phyloP scores from a whole-genome alignment of 2,888 invertebrate species.

The Nipponacmea schrenckii region DNA sequence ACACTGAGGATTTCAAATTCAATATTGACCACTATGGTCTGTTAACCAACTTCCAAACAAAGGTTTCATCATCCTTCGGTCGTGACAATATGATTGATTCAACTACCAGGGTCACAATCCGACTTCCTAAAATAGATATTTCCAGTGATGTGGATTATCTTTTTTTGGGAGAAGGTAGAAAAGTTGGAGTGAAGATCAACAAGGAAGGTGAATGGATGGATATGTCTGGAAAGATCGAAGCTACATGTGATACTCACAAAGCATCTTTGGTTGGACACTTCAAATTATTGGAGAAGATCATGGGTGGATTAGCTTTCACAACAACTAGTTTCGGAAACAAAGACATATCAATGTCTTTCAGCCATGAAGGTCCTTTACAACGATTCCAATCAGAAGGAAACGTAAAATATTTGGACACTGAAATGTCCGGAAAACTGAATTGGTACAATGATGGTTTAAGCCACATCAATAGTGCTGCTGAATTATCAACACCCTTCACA shows the following conservation, averaged over 20 bases:
- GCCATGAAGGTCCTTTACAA: conserved; percentile 25
- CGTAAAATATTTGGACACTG: conserved; percentile 18
- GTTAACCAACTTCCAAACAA: background rate
- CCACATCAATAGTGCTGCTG: conserved; percentile 25
- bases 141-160: background rate
- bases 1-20: background rate
- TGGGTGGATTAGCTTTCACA: conserved; percentile 21
- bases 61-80: background rate
- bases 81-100: conserved; percentile 5
- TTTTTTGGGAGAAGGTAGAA: background rate
- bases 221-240: conserved; percentile 7
- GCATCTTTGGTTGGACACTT: conserved; percentile 6
- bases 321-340: conserved; percentile 20
- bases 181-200: background rate
- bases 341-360: conserved; percentile 23
- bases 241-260: conserved; percentile 6
- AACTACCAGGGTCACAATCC: background rate
- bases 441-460: conserved; percentile 22
- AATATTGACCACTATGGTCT: background rate
- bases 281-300: conserved; percentile 7
- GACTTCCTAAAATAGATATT: background rate
- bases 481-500: conserved; percentile 26
- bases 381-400: conserved; percentile 28
- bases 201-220: conserved; percentile 11
- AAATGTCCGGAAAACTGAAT: conserved; percentile 23